Percentiles rank a stretch among this genome's conserved stretches.
Evolutionary conservation across 2,888 invertebrate species (phyloP).

Genomic region (Euzophera pinguis): DNA sequence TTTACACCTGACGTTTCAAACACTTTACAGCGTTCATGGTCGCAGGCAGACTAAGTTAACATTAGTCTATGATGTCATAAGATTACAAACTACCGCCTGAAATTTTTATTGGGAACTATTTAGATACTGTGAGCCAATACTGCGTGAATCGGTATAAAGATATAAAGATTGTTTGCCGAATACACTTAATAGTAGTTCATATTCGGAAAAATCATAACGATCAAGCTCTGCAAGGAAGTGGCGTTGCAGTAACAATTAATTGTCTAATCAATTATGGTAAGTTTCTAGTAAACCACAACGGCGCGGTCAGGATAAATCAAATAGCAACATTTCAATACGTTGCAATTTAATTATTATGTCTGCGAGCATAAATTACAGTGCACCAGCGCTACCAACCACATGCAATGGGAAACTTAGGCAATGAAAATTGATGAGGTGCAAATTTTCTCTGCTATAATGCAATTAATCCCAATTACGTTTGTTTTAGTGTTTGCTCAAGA

Average conservation of each 20-base stretch:
- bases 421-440: slow-evolving; percentile 31
- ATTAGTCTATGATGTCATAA: too few relatives aligned
- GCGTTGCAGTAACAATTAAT: slow-evolving; percentile 10
- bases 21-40: too few relatives aligned
- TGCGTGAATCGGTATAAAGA: too few relatives aligned
- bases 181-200: too few relatives aligned
- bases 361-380: slow-evolving; percentile 17
- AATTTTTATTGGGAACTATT: too few relatives aligned
- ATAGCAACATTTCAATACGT: slow-evolving; percentile 17
- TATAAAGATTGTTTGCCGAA: too few relatives aligned
- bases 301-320: slow-evolving; percentile 20
- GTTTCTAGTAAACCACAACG: slow-evolving; percentile 9
- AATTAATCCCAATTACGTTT: slow-evolving; percentile 24
- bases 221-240: slow-evolving; percentile 14
- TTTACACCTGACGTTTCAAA: too few relatives aligned
- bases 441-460: slow-evolving; percentile 38
- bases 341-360: slow-evolving; percentile 17
- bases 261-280: slow-evolving; percentile 11
- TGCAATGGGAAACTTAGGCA: slow-evolving; percentile 36
- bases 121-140: too few relatives aligned
- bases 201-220: background rate
- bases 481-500: background rate
- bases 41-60: too few relatives aligned
- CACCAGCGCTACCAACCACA: slow-evolving; percentile 7
- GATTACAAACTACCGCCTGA: too few relatives aligned